phyloP scores from a whole-genome alignment of 2,888 invertebrate genomes.

The Flabesymbios commensalis region DNA sequence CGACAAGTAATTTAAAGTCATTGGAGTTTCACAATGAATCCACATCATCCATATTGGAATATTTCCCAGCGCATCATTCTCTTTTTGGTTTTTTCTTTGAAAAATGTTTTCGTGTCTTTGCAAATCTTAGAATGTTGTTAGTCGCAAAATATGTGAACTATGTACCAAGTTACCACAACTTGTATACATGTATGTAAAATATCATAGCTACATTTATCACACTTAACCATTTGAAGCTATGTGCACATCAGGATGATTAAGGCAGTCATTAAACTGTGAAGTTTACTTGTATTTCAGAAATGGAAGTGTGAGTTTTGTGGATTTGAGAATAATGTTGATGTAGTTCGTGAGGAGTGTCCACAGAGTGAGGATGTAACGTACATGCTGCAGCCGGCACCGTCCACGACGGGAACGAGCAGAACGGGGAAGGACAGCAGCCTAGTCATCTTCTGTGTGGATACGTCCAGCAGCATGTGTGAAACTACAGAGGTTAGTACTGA shows the following conservation, averaged over 20 bases:
- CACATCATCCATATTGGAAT: too few species aligned
- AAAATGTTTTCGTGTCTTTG: too few species aligned
- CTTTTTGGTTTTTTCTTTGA: neutral
- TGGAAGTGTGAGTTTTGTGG: constrained; percentile 59
- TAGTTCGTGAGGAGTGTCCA: constrained; percentile 55
- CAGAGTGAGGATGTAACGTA: constrained; percentile 51
- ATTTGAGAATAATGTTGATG: constrained; percentile 42
- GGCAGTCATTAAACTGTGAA: neutral
- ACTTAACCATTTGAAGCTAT: neutral
- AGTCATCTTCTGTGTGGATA: constrained; percentile 57
- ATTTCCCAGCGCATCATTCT: too few species aligned
- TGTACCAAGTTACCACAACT: too few species aligned
- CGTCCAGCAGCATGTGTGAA: constrained; percentile 60
- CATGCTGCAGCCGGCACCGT: constrained; percentile 52
- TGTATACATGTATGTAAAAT: neutral
- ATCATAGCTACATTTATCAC: neutral
- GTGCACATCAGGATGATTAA: neutral
- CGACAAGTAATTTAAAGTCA: too few species aligned
- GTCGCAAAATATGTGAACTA: too few species aligned
- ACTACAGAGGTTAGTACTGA: constrained; percentile 57
- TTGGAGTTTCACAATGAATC: too few species aligned
- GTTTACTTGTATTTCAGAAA: constrained; percentile 41
- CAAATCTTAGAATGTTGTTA: too few species aligned
- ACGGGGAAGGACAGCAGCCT: constrained; percentile 47
- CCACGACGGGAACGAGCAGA: constrained; percentile 46